These are phyloP conservation scores for Aythya baeri DNA, from an alignment of 2,113 vertebrate genomes.

Conservation along the genomic window DNA sequence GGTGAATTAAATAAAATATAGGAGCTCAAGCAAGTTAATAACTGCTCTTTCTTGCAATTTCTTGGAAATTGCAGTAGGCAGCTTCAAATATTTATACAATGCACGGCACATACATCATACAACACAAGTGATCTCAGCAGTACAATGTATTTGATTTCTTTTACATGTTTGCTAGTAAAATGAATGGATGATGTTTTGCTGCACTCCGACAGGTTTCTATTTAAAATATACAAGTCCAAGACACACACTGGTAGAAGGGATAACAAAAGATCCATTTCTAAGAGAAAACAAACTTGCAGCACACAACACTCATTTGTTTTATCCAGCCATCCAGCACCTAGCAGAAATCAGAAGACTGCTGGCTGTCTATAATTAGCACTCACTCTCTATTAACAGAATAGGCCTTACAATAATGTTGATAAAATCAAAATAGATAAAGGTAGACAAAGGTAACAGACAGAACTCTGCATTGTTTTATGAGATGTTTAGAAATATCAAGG, in stretches of 20 bases:
- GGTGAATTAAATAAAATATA: background rate
- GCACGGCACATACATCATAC: background rate
- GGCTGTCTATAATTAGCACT: background rate
- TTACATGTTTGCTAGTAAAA: background rate
- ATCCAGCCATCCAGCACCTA: background rate
- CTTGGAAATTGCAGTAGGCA: background rate
- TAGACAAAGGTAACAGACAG: background rate
- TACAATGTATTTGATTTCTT: background rate
- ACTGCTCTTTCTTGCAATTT: background rate
- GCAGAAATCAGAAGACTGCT: background rate
- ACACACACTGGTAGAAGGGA: background rate
- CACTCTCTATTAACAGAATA: background rate
- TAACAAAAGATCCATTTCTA: background rate
- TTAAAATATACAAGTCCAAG: background rate
- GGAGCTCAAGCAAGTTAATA: background rate
- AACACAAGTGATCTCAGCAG: background rate
- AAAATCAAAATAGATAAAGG: background rate
- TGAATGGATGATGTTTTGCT: background rate
- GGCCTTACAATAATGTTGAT: background rate
- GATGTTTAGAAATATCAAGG: background rate
- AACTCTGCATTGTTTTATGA: background rate
- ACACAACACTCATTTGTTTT: background rate
- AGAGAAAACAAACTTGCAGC: background rate
- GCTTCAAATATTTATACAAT: conserved; percentile 5
- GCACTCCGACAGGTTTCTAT: background rate